Evolutionary conservation across 2,888 invertebrate species (phyloP), one percentile per base, ranked within the genome.

Genomic region (Venusia cambrica): DNA sequence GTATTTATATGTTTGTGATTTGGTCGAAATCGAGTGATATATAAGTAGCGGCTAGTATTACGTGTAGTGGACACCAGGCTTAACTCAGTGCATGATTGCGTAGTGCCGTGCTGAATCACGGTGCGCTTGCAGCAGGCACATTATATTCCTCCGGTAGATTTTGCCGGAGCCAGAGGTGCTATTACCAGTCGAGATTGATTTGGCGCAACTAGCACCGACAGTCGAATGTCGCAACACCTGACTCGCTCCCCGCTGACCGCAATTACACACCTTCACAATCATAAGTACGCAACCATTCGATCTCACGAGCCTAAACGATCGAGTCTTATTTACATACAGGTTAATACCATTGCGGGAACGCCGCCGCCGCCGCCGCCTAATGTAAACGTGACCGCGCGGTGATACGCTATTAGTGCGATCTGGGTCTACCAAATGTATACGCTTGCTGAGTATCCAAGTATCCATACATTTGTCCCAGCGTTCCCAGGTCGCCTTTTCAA

Each of bases 121-220:
- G 51, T 33, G 41, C 31, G 46, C 50, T 57, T 51, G 54, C 49
- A 44, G 51, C 46, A 46, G 49, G 54, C 56, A 50, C 43, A 43
- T 39, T 44, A 54, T 57, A 63, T 59, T 53, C 52, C 47, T 52
- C 61, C 48, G 46, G 63, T 54, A 40, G 35, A 67, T 59, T 62
- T 60, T 48, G 55, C 59, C 45, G 51, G 54, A 48, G 54, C 52
- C 52, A 57, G 38, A 68, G 67, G 67, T 69, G 61, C 62, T 64
- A 74, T 76, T 73, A 75, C 64, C 46, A 57, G 45, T 53, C 54
- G 49, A 72, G 77, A 76, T 77, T 75, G 79, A 80, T 79, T 78
- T 73, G 71, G 66, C 71, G 73, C 73, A 76, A 74, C 71, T 55
- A 62, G 62, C 62, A 63, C 64, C 57, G 62, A 62, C 64, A 55